phyloP scores from a whole-genome alignment of 2,888 invertebrate species.

The Trichopria drosophilae region DNA sequence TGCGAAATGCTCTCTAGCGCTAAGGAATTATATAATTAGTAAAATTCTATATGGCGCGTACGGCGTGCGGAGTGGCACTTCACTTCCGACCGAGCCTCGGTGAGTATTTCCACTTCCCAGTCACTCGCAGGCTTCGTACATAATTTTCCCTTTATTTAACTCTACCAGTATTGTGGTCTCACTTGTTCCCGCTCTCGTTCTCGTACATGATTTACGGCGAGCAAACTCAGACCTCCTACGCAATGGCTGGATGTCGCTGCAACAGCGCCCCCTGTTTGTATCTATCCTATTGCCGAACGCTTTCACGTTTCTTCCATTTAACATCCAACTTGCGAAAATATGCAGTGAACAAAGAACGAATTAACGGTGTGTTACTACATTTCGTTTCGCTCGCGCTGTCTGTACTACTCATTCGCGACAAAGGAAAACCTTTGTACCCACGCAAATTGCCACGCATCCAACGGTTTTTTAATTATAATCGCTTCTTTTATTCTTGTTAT shows the following conservation, averaged over 20 bases:
- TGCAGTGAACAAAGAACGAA: too few species aligned
- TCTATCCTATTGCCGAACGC: conserved; percentile 18
- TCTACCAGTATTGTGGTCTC: conserved; percentile 26
- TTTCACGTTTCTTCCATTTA: conserved; percentile 20
- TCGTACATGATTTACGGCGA: conserved; percentile 37
- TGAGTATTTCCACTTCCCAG: conserved; percentile 21
- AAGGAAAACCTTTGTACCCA: too few species aligned
- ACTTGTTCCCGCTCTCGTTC: conserved; percentile 10
- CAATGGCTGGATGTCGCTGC: conserved; percentile 34
- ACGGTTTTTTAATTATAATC: too few species aligned
- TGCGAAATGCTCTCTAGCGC: too few species aligned
- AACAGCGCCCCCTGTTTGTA: conserved; percentile 29
- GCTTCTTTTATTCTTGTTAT: too few species aligned
- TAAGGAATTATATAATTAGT: too few species aligned
- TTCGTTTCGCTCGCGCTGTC: too few species aligned
- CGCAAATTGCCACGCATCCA: too few species aligned
- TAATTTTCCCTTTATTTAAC: conserved; percentile 44
- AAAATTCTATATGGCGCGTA: too few species aligned
- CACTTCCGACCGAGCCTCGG: conserved; percentile 17
- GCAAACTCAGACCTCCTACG: conserved; percentile 35
- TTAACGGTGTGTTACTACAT: too few species aligned
- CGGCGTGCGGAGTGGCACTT: too few species aligned
- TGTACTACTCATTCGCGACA: too few species aligned
- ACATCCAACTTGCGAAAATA: conserved; percentile 1
- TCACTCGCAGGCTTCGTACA: conserved; percentile 35